Conservation (phyloP, 2,888 invertebrate genomes). For the Timema podura region DNA sequence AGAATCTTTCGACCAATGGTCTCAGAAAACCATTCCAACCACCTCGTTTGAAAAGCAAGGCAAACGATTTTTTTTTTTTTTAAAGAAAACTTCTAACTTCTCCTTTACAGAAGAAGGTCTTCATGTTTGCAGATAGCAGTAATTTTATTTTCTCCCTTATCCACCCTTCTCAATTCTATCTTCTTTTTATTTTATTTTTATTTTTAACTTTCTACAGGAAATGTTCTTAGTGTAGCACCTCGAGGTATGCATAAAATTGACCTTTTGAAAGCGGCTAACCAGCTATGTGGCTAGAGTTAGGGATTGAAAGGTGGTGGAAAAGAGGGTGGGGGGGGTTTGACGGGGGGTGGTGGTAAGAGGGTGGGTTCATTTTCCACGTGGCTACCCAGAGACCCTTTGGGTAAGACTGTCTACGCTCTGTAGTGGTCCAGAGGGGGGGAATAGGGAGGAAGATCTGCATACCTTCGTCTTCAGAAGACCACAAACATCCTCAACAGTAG, state of each 20-base stretch:
- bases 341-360: slow-evolving; percentile 16
- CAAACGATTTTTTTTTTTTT: no score
- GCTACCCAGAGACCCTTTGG: slow-evolving; percentile 27
- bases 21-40: no score
- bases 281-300: slow-evolving; percentile 18
- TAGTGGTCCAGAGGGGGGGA: slow-evolving; percentile 11
- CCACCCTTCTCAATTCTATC: no score
- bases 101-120: no score
- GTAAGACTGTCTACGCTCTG: slow-evolving; percentile 9
- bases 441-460: slow-evolving; percentile 21
- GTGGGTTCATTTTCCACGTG: slow-evolving; percentile 30
- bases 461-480: slow-evolving; percentile 14
- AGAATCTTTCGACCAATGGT: no score
- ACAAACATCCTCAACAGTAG: slow-evolving; percentile 13
- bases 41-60: no score
- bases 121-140: no score
- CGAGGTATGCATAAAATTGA: slow-evolving; percentile 30
- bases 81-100: no score
- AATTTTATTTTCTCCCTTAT: no score
- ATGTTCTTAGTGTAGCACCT: not conserved
- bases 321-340: not conserved
- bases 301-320: not conserved
- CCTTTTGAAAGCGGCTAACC: slow-evolving; percentile 28
- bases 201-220: not conserved
- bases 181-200: no score